Conservation (phyloP, 1,140 invertebrate species). For the Xylocopa sonorina region DNA sequence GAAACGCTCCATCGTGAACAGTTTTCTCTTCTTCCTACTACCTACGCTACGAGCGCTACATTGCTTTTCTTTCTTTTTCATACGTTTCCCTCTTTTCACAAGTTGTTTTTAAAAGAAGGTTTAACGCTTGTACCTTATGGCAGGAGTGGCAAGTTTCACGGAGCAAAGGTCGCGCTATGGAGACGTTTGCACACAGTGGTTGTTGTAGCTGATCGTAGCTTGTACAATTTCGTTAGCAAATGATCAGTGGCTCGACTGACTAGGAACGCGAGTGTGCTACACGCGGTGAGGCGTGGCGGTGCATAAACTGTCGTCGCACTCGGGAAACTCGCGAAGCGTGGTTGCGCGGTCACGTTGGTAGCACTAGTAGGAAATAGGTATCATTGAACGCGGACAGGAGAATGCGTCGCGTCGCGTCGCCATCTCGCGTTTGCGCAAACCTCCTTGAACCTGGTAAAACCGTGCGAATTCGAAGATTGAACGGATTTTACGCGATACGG, state of each 20-base stretch:
- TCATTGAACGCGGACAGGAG: constrained; percentile 9
- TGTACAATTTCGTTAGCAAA: not conserved
- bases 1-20: constrained; percentile 6
- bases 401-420: not conserved
- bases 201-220: no score
- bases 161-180: no score
- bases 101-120: no score
- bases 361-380: not conserved
- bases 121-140: no score
- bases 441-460: not conserved
- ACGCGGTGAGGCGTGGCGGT: constrained; percentile 31
- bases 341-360: constrained; percentile 44
- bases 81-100: not conserved
- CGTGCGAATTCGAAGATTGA: not conserved
- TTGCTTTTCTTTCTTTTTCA: not conserved
- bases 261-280: constrained; percentile 3
- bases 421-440: constrained; percentile 32
- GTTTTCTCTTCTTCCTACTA: constrained; percentile 8
- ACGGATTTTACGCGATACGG: not conserved
- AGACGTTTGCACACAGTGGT: no score
- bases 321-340: constrained; percentile 11
- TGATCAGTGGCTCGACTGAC: not conserved
- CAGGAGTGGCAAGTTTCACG: no score
- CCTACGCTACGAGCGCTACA: constrained; percentile 43
- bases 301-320: constrained; percentile 44